Base-by-base conservation (phyloP, 2,113 vertebrate genomes). In the Dryoscopus gambensis region DNA sequence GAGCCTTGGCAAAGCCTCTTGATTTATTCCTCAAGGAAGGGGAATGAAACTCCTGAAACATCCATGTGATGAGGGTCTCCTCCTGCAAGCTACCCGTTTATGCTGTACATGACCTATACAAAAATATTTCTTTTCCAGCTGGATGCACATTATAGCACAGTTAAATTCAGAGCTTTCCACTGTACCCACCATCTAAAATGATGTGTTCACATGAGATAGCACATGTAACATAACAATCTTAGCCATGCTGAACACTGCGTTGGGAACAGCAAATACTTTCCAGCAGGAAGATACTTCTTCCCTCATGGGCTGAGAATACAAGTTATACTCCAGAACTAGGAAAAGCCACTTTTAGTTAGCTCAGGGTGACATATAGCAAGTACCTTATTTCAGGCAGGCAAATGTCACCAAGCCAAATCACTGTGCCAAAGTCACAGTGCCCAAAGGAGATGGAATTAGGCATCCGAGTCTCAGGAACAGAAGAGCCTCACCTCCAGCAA, bases 401-500 rank as follows among this genome's bases (percentile, higher is more conserved):
- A 86, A 44, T 6, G 27, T 28, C 49, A 56, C 44, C 28, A 67
- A 33, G n/a, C 0, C n/a, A 15, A 82, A 74, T 24, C 35, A 74
- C 49, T 17, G 28, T 2, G 13, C 22, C 37, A 20, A 68, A 87
- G 37, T 13, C 64, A 42, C 39, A 46, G n/a, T 1, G 44, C 46
- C 77, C n/a, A 33, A 75, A 56, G 55, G 44, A 95, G 80, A 93
- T 39, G 44, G n/a, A 89, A 52, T 75, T 42, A 95, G 28, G 17
- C 21, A 90, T 30, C 18, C 23, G 30, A 77, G 39, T 50, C 81
- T 44, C 2, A 89, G 67, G 31, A 90, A 37, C 13, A 90, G 37
- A 88, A 69, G 14, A 35, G 9, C 11, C 98, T 98, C 89, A 99
- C 99, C 98, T 99, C 99, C 93, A 99, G 97, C 55, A 99, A 97